Conservation (phyloP, 2,113 vertebrate species). For the Leptosomus discolor region DNA sequence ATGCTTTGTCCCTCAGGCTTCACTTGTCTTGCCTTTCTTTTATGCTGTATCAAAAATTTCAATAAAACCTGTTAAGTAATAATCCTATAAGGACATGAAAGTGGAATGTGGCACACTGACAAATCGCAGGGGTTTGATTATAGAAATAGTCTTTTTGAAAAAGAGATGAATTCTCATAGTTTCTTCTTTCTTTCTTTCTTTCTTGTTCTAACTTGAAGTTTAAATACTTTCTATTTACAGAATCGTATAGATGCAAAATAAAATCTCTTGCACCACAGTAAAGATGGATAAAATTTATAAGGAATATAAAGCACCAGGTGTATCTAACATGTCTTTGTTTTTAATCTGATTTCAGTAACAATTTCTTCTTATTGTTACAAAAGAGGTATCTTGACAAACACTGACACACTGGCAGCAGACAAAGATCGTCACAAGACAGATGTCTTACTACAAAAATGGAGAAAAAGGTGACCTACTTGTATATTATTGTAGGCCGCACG, state of each 20-base stretch:
- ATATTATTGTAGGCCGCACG: neutral
- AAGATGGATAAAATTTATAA: neutral
- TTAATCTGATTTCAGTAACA: neutral
- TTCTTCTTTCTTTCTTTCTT: neutral
- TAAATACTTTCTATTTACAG: neutral
- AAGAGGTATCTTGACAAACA: neutral
- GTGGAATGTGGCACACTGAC: neutral
- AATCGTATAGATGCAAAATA: neutral
- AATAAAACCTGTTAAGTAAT: constrained; percentile 25
- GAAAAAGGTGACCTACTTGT: neutral
- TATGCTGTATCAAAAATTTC: constrained; percentile 1
- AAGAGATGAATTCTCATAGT: neutral
- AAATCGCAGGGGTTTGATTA: neutral
- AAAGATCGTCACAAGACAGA: neutral
- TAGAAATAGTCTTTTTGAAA: neutral
- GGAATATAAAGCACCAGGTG: neutral
- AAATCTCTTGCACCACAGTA: neutral
- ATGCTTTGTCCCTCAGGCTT: neutral
- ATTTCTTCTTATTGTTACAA: neutral
- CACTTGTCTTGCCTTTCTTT: constrained; percentile 23
- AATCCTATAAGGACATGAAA: constrained; percentile 32
- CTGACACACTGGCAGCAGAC: neutral
- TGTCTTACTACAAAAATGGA: neutral
- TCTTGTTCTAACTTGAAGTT: neutral
- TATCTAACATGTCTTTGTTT: neutral